A percentile compares a stretch with the other conserved stretches of the same genome.
These are phyloP conservation scores for Epinotia ramella DNA, from an alignment of 2,888 invertebrate genomes.

Conservation along the genomic window DNA sequence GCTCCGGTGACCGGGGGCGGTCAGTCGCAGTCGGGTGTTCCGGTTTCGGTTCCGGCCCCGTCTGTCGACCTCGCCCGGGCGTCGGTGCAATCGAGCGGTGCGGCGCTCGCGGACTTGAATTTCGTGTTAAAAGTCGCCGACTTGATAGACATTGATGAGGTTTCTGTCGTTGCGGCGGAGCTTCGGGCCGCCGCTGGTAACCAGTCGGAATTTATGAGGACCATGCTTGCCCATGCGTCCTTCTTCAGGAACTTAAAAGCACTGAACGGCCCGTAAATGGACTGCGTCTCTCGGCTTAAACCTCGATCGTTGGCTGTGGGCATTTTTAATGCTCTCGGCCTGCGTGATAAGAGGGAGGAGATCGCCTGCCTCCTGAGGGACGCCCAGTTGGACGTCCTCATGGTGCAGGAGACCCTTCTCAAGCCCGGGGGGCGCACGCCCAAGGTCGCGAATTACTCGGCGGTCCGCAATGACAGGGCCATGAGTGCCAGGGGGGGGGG, in stretches of 20 bases:
- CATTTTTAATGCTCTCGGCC: neutral
- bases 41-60: neutral
- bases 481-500: no score
- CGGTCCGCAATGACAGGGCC: no score
- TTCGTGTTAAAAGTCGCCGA: neutral
- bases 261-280: neutral
- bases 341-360: slow-evolving; percentile 17
- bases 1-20: no score
- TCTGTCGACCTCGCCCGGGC: no score
- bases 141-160: neutral
- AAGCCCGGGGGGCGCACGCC: no score
- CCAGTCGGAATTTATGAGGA: accelerated
- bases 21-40: no score
- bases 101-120: neutral
- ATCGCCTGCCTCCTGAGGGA: no score
- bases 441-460: no score
- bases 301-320: neutral
- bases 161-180: neutral
- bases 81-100: neutral
- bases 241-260: neutral
- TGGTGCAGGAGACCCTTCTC: no score
- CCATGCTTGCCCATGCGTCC: accelerated
- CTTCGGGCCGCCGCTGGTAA: neutral
- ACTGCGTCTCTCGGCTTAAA: neutral
- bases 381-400: no score